Conservation (phyloP, 1,140 invertebrate species). For the Zeugodacus cucurbitae region DNA sequence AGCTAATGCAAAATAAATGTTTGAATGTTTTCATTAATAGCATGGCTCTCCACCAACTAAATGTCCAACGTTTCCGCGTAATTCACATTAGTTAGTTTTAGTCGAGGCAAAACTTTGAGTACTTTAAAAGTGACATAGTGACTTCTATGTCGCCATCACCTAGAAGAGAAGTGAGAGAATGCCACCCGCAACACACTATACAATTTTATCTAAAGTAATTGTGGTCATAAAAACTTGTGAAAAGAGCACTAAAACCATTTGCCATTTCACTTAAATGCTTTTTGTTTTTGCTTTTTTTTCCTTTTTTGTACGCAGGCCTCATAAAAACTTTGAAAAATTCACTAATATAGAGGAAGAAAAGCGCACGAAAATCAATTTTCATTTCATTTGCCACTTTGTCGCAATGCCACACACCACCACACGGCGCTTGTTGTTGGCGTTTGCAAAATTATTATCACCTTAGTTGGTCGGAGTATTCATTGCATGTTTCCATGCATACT, state of each 20-base stretch:
- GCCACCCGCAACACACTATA: not conserved
- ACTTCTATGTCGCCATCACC: not conserved
- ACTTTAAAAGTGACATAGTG: not conserved
- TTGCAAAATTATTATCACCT: slow-evolving; percentile 33
- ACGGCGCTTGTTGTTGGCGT: not conserved
- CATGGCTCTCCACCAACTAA: no score
- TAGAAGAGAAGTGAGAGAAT: not conserved
- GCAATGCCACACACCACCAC: not conserved
- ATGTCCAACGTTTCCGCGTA: no score
- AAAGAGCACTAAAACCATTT: slow-evolving; percentile 16
- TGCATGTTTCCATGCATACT: not conserved
- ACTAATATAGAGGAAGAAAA: not conserved
- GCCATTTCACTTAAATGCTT: slow-evolving; percentile 12
- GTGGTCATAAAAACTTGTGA: slow-evolving; percentile 1
- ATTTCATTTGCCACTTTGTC: slow-evolving; percentile 10
- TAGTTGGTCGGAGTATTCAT: not conserved
- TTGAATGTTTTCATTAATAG: no score
- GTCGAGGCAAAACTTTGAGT: not conserved
- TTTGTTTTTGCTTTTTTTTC: not conserved
- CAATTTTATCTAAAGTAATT: slow-evolving; percentile 20
- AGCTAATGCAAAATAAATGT: no score
- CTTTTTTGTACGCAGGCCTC: not conserved
- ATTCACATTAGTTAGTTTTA: no score
- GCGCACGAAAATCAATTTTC: not conserved
- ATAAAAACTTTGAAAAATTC: not conserved